Conservation (phyloP, 2,888 invertebrate genomes). For the Cantharis nigra region DNA sequence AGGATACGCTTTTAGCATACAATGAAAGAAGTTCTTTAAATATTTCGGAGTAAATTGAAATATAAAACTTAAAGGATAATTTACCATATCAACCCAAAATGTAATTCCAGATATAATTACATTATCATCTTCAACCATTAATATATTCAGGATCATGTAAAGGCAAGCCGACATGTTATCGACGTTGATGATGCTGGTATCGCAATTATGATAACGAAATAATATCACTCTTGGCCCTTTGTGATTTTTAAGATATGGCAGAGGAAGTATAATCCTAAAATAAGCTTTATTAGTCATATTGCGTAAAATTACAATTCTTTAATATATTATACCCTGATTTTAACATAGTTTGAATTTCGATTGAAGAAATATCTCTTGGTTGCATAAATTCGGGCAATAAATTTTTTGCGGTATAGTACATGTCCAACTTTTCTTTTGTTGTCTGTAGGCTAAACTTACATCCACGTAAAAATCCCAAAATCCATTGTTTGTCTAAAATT, state of each 20-base stretch:
- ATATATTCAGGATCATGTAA: not conserved
- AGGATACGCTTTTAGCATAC: not conserved
- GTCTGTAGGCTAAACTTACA: slow-evolving; percentile 61
- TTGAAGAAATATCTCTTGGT: slow-evolving; percentile 54
- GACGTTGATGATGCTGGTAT: not conserved
- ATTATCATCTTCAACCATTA: not conserved
- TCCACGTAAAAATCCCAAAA: slow-evolving; percentile 60
- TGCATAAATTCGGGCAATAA: slow-evolving; percentile 63
- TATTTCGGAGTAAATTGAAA: not conserved
- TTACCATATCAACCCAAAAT: not conserved
- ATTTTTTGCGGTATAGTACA: slow-evolving; percentile 62
- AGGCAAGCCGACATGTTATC: not conserved
- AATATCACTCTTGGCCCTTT: not conserved
- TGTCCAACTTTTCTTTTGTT: slow-evolving; percentile 61
- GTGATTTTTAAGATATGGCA: not conserved
- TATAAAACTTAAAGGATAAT: not conserved
- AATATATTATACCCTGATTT: not conserved
- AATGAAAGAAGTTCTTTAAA: not conserved
- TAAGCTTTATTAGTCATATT: not conserved
- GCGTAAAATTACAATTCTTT: not conserved
- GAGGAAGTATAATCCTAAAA: not conserved
- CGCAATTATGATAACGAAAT: not conserved
- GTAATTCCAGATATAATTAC: not conserved
- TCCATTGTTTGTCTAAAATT: slow-evolving; percentile 59
- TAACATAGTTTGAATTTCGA: slow-evolving; percentile 37